These are phyloP conservation scores for Pyrgilauda ruficollis DNA, from an alignment of 2,113 vertebrate genomes.

Conservation along the genomic window DNA sequence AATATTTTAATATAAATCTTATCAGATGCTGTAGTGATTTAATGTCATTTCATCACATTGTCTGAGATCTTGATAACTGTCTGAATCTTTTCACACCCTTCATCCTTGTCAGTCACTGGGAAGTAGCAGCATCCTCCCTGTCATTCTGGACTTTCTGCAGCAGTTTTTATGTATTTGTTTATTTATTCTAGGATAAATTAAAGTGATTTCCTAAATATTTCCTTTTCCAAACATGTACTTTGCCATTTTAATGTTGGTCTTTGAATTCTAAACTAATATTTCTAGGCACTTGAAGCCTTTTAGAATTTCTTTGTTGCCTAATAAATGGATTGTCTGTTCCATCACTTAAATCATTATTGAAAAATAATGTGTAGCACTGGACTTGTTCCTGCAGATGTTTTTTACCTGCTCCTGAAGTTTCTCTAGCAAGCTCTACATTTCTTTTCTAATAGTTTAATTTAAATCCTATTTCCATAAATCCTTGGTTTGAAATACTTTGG, in stretches of 20 bases:
- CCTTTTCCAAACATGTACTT: neutral
- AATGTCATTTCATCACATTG: neutral
- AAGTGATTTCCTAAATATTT: neutral
- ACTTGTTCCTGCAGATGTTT: neutral
- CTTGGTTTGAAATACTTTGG: neutral
- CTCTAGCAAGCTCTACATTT: neutral
- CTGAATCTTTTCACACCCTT: neutral
- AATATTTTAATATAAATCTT: neutral
- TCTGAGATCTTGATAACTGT: neutral
- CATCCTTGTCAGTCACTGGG: neutral
- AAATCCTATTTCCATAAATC: neutral
- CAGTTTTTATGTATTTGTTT: neutral
- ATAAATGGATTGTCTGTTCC: neutral
- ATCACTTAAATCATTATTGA: neutral
- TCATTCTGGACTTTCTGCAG: neutral
- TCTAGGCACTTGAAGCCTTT: neutral
- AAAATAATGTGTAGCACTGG: neutral
- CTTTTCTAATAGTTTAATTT: neutral
- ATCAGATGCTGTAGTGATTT: neutral
- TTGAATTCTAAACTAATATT: neutral
- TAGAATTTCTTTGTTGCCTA: neutral
- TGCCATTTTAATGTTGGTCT: neutral
- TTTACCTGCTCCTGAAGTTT: neutral
- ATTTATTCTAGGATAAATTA: neutral
- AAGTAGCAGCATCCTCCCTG: neutral